Percentiles rank a stretch among this genome's conserved stretches.
Evolutionary conservation across 2,888 invertebrate genomes (phyloP).

Genomic region (Craniophora ligustri): DNA sequence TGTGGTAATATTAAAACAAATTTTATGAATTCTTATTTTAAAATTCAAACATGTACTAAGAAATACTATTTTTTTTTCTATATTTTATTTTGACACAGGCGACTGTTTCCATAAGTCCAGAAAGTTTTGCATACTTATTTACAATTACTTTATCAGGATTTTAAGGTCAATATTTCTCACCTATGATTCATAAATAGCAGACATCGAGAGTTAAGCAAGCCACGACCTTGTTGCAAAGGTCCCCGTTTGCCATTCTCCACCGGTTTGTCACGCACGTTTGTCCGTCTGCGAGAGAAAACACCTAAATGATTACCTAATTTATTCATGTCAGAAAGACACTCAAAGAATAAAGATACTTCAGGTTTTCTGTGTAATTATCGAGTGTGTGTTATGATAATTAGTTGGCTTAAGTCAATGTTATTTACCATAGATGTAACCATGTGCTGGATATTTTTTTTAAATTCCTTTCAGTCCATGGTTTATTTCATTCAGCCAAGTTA

Average conservation of each 20-base stretch:
- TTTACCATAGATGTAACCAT: background rate
- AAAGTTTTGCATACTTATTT: conserved; percentile 12
- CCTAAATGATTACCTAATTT: conserved; percentile 49
- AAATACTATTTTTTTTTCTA: background rate
- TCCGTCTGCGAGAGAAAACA: conserved; percentile 49
- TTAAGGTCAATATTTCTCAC: conserved; percentile 47
- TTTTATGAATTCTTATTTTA: conserved; percentile 6
- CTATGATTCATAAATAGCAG: conserved; percentile 54
- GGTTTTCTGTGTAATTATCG: conserved; percentile 13
- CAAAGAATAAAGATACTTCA: conserved; percentile 5
- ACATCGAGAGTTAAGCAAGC: conserved; percentile 59
- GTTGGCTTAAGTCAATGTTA: background rate
- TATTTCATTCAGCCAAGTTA: too few relatives aligned
- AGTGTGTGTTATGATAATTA: conserved; percentile 16
- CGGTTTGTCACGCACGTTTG: conserved; percentile 71
- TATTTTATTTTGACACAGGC: background rate
- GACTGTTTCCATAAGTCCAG: background rate
- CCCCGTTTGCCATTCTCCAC: conserved; percentile 75
- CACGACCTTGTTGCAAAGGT: conserved; percentile 79
- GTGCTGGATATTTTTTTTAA: background rate
- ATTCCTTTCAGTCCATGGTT: background rate
- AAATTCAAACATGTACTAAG: conserved; percentile 9
- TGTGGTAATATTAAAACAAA: conserved; percentile 7
- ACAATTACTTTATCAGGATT: conserved; percentile 40
- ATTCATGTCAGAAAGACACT: conserved; percentile 21